Evolutionary conservation across 2,113 vertebrate species (phyloP).

Genomic region (Myotis brandtii): DNA sequence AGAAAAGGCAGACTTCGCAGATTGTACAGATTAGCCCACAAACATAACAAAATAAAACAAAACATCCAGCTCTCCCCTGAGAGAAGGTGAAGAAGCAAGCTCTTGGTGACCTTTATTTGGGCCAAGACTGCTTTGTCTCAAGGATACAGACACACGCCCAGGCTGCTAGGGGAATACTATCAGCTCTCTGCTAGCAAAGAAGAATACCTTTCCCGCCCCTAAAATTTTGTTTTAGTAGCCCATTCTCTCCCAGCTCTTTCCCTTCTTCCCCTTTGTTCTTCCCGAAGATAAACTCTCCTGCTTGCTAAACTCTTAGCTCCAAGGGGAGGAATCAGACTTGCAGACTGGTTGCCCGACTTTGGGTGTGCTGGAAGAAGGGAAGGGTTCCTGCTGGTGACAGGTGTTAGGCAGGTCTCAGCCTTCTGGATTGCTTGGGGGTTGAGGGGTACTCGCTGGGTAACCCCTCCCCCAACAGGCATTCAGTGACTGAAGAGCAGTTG

Average conservation of each 20-base stretch:
- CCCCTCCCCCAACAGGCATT: constrained; percentile 76
- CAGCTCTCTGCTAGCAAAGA: background rate
- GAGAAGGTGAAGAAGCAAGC: constrained; percentile 43
- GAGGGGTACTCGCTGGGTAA: constrained; percentile 29
- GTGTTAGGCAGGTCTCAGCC: constrained; percentile 55
- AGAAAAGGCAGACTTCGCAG: constrained; percentile 40
- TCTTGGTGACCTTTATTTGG: constrained; percentile 67
- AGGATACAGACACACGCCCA: background rate
- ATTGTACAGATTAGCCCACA: constrained; percentile 44
- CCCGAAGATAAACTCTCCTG: constrained; percentile 67
- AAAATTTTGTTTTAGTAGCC: background rate
- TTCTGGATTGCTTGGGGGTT: constrained; percentile 25
- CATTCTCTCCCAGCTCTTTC: background rate
- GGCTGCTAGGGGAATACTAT: background rate
- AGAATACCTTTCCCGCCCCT: background rate
- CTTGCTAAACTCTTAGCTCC: constrained; percentile 70
- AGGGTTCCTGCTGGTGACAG: constrained; percentile 50
- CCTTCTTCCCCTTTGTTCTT: constrained; percentile 52
- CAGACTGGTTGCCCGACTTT: constrained; percentile 43
- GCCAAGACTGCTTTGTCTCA: constrained; percentile 68
- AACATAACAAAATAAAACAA: constrained; percentile 52
- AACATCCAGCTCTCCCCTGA: background rate
- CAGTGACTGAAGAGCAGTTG: constrained; percentile 57
- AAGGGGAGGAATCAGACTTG: constrained; percentile 38
- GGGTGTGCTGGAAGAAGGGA: constrained; percentile 43